Base-by-base conservation (phyloP, 2,888 invertebrate species). In the Cheilosia soror region DNA sequence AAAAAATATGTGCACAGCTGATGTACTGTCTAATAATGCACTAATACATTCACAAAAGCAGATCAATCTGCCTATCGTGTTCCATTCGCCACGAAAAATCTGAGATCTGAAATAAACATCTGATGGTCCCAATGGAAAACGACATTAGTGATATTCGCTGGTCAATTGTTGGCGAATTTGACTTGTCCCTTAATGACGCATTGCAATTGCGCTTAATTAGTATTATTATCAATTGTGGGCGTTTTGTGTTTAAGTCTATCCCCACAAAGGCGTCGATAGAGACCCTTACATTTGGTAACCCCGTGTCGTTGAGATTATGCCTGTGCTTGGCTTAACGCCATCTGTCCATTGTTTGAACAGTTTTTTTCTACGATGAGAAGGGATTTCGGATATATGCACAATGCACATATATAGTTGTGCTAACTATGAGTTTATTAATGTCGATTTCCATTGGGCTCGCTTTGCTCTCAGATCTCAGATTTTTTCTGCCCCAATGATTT, bases 181-280 rank as follows among this genome's bases (percentile, higher is more conserved):
- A 42, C 68, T 72, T 78, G 68, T 73, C 83, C 78, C 73, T 68
- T 72, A 62, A 77, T 83, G 83, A 83, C 83, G 72, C 78, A 83
- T 78, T 47, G 73, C 73, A 83, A 73, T 71, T 73, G 72, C 42
- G 33, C 57, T 78, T 65, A 78, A 83, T 83, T 78, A 83, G 63
- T 72, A 42, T 53, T 44, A 40, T 68, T 83, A 83, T 83, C 78
- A 83, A 83, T 78, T 83, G 83, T 83, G 78, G 83, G 83, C 83
- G 83, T 83, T 53, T 15, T 5, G 44, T 0, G 33, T 60, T 20
- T 20, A 6, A 58, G 42, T 53, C 25, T 40, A 25, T 78, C 78
- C 72, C 51, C 15, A 31, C 65, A 44, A 71, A 65, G n/a, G 5
- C 29, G 33, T 47, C 11, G 47, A 29, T 44, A 68, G 6, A 37